Evolutionary conservation across 2,113 vertebrate genomes (phyloP).

Genomic region (Tragelaphus imberbis): DNA sequence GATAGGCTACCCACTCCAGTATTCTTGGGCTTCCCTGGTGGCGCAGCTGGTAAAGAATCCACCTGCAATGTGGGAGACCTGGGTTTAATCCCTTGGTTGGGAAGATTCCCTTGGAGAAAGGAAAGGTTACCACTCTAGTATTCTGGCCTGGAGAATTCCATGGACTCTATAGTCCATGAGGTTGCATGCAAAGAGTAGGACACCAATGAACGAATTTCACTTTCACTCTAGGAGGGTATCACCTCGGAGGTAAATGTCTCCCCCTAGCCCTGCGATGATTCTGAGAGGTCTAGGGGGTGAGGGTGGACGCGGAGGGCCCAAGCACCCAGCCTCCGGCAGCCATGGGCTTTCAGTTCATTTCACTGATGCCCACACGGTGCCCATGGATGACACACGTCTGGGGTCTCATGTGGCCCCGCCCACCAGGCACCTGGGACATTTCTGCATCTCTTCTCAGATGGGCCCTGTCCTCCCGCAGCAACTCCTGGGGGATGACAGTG

Average conservation of each 20-base stretch:
- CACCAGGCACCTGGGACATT: no score
- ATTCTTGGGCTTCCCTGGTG: background rate
- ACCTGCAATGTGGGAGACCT: background rate
- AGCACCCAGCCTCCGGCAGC: accelerated
- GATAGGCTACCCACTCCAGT: background rate
- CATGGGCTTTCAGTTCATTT: accelerated
- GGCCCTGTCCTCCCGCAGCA: background rate
- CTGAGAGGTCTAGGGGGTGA: background rate
- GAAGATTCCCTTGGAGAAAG: background rate
- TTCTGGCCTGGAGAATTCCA: background rate
- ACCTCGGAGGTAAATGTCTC: background rate
- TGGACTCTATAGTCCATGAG: background rate
- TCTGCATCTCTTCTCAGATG: background rate
- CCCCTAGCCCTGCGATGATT: background rate
- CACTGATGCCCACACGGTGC: accelerated
- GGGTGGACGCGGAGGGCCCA: accelerated
- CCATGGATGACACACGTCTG: accelerated
- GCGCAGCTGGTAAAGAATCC: background rate
- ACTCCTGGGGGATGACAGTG: accelerated
- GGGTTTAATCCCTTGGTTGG: background rate
- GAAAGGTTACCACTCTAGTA: background rate
- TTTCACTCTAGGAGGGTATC: background rate
- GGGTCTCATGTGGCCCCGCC: background rate
- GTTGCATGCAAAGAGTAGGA: background rate
- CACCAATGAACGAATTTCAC: background rate